Evolutionary conservation across 2,888 invertebrate species (phyloP).

Genomic region (Heliothis peltigera): DNA sequence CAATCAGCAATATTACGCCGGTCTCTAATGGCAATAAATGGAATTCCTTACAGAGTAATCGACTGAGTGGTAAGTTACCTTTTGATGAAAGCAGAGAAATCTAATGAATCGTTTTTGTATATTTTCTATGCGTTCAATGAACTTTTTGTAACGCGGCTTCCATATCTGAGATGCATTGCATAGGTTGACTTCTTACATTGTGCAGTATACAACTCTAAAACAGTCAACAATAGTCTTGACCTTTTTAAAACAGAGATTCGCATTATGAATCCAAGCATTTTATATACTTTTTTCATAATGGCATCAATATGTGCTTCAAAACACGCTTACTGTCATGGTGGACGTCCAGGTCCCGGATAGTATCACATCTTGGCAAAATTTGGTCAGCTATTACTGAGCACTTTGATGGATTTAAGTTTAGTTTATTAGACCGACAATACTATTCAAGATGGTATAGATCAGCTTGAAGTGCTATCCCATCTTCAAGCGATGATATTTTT

Average conservation of each 20-base stretch:
- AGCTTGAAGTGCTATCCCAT: no score
- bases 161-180: slow-evolving; percentile 5
- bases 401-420: no score
- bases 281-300: background rate
- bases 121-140: slow-evolving; percentile 3
- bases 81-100: slow-evolving; percentile 2
- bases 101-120: background rate
- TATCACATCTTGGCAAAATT: no score
- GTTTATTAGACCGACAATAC: no score
- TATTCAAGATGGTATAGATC: no score
- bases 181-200: slow-evolving; percentile 1
- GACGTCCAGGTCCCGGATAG: background rate
- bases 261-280: slow-evolving; percentile 1
- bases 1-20: no score
- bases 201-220: slow-evolving; percentile 1
- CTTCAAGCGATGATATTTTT: no score
- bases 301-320: background rate
- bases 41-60: background rate
- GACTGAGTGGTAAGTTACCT: background rate
- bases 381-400: no score
- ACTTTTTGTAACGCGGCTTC: background rate
- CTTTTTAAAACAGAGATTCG: background rate
- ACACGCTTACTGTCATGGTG: background rate
- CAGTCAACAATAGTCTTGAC: no score
- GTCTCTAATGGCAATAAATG: no score